These are phyloP conservation scores for Remorina albescens DNA, from an alignment of 2,797 vertebrate species.

Conservation along the genomic window DNA sequence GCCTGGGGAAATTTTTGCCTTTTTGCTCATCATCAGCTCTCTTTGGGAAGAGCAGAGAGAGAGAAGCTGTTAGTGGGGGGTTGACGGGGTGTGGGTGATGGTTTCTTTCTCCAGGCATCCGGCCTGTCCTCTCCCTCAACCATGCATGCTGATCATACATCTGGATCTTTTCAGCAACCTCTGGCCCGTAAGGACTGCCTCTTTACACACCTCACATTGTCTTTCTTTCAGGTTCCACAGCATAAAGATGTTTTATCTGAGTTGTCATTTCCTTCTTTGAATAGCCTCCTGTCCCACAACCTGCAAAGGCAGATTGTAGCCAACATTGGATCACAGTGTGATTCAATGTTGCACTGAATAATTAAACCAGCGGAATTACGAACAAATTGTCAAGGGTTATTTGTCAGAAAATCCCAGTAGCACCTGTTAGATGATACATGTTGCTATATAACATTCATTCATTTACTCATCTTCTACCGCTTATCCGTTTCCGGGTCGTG, in stretches of 20 bases:
- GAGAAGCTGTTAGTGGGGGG: constrained; percentile 43
- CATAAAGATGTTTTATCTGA: constrained; percentile 2
- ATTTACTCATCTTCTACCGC: too few relatives aligned
- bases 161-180: constrained; percentile 55
- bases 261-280: not conserved
- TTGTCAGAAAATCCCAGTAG: too few relatives aligned
- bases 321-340: too few relatives aligned
- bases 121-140: constrained; percentile 51
- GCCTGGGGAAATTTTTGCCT: constrained; percentile 67
- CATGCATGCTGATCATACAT: constrained; percentile 42
- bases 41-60: constrained; percentile 58
- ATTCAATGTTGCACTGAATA: too few relatives aligned
- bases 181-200: constrained; percentile 15
- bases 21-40: constrained; percentile 63
- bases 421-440: too few relatives aligned
- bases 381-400: too few relatives aligned
- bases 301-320: not conserved
- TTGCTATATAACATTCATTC: too few relatives aligned
- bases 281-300: not conserved
- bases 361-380: too few relatives aligned
- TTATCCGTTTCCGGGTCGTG: too few relatives aligned
- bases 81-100: constrained; percentile 44
- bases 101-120: constrained; percentile 61
- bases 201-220: constrained; percentile 25
- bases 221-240: constrained; percentile 17